Base-by-base conservation (phyloP, 2,113 vertebrate species). In the Psittacara wagleri region DNA sequence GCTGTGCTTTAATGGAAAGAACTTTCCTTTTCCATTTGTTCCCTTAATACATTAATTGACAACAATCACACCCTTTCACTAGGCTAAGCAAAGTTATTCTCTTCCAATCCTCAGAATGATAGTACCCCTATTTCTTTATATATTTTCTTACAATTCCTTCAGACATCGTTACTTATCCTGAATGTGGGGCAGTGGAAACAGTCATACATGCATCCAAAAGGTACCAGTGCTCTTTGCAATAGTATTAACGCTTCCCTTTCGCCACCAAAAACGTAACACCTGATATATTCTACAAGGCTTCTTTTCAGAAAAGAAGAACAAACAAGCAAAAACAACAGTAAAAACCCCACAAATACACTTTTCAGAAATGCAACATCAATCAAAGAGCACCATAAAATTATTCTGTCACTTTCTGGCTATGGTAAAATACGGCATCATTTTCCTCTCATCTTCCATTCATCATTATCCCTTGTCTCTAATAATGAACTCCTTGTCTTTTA, bases 1-100 rank as follows among this genome's bases (percentile, higher is more conserved):
- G 6, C n/a, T 63, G 28, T 74, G 19, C 33, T 81, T 72, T 52
- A 75, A 75, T 3, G 1, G 49, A 75, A 74, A 55, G 2, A 77
- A 59, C 35, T 68, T 39, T 70, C 62, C 28, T 70, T 91, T 92
- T 67, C 49, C 73, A 43, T 59, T 94, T 77, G 86, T 74, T 88
- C 29, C 55, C 24, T 52, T 46, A 7, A 59, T 22, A 59, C 5
- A 74, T 11, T 63, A 15, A 39, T 4, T 22, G 27, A 84, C 25
- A 83, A 76, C 33, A 76, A 69, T 74, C 8, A 16, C 15, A 83
- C 4, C 9, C 20, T 68, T 86, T 84, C 28, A 11, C 20, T 35
- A 61, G 12, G 8, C 43, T 86, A 81, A 83, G 63, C 11, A 63
- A 86, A 23, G 4, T 62, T 55, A 70, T 22, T 64, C 62, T 85